Conservation (phyloP, 1,140 invertebrate genomes). For the Stegodyphus dumicola region DNA sequence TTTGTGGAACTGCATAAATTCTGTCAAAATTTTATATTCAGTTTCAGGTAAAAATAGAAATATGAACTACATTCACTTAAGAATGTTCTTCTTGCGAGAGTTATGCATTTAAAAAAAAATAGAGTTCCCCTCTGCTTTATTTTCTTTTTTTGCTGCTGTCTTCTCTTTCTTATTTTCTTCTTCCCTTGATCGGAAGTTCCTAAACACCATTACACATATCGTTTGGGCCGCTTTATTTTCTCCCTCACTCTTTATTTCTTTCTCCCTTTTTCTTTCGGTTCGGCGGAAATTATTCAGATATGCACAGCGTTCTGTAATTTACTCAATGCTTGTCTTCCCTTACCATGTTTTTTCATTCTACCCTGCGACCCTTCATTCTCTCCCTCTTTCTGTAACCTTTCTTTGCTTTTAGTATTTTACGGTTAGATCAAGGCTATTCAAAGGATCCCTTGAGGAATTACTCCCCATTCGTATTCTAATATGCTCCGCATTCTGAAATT, state of each 20-base stretch:
- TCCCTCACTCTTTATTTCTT: not conserved
- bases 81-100: too few relatives aligned
- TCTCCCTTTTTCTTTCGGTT: not conserved
- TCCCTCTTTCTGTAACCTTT: not conserved
- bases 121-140: too few relatives aligned
- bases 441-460: constrained; percentile 29
- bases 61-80: too few relatives aligned
- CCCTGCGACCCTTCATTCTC: not conserved
- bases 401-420: constrained; percentile 36
- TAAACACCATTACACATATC: constrained; percentile 40
- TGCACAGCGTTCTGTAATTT: constrained; percentile 41
- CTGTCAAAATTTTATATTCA: too few relatives aligned
- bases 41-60: too few relatives aligned
- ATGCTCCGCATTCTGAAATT: constrained; percentile 33
- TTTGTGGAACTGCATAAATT: too few relatives aligned
- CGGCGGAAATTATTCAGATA: constrained; percentile 41
- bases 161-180: not conserved
- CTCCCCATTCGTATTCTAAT: constrained; percentile 43
- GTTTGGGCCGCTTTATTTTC: constrained; percentile 25
- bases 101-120: too few relatives aligned
- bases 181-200: constrained; percentile 21
- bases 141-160: too few relatives aligned
- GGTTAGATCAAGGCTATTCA: constrained; percentile 21
- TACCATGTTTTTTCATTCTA: not conserved
- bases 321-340: constrained; percentile 30